Percentiles rank a stretch among this genome's conserved stretches.
phyloP scores from a whole-genome alignment of 2,888 invertebrate genomes.

The Argyresthia albistria region DNA sequence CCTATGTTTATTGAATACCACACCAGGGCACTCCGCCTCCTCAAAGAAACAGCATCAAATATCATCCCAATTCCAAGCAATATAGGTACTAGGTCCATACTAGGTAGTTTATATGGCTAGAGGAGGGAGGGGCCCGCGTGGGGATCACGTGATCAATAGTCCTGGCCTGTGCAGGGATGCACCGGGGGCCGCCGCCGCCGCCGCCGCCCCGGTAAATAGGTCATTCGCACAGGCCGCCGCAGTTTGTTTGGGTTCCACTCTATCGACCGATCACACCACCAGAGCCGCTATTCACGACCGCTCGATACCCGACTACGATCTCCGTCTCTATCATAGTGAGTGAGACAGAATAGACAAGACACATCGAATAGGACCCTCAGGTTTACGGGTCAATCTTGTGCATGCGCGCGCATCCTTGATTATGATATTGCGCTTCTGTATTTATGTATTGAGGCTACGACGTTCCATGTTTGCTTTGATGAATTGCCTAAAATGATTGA shows the following conservation, averaged over 20 bases:
- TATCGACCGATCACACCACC: conserved; percentile 35
- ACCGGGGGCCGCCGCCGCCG: neutral
- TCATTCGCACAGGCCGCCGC: conserved; percentile 52
- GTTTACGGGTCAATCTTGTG: conserved; percentile 16
- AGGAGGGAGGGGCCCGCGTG: neutral
- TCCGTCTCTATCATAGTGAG: no score
- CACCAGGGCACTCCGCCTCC: no score
- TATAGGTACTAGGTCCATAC: no score
- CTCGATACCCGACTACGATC: no score
- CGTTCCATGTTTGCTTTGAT: conserved; percentile 2
- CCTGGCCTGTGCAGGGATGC: neutral
- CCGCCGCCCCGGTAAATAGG: conserved; percentile 34
- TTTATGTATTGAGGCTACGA: conserved; percentile 4
- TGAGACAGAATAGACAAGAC: no score
- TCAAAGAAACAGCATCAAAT: no score
- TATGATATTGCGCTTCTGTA: conserved; percentile 9
- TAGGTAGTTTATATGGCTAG: no score
- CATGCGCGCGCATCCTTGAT: conserved; percentile 8
- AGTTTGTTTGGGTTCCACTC: conserved; percentile 61
- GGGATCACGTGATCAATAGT: neutral
- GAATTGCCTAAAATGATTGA: neutral
- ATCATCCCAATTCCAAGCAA: no score
- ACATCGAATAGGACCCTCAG: no score
- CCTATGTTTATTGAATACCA: no score
- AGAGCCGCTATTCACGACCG: no score